phyloP scores from a whole-genome alignment of 2,113 vertebrate species.

The Sphaerodactylus townsendi region DNA sequence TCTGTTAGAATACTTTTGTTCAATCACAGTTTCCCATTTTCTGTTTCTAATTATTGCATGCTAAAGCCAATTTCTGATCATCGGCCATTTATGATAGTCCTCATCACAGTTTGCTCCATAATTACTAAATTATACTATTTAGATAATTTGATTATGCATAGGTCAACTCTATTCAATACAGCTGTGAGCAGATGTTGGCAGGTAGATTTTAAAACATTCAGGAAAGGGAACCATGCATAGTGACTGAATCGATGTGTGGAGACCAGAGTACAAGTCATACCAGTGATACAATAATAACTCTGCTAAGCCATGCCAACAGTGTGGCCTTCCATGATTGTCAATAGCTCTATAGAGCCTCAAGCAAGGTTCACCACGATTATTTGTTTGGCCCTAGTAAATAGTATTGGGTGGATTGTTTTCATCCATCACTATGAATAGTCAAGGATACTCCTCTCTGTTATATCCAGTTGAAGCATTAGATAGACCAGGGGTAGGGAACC shows the following conservation, averaged over 20 bases:
- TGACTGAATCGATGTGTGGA: not conserved
- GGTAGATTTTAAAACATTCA: not conserved
- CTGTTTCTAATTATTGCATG: conserved; percentile 9
- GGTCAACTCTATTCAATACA: not conserved
- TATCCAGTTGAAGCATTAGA: not conserved
- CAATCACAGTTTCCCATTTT: not conserved
- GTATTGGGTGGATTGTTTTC: no score
- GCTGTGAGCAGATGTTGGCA: no score
- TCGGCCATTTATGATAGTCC: not conserved
- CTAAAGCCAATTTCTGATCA: not conserved
- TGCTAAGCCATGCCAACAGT: not conserved
- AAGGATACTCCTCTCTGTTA: not conserved
- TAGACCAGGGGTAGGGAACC: no score
- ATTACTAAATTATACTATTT: not conserved
- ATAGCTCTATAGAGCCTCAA: not conserved
- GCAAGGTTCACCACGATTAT: no score
- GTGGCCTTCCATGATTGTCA: no score
- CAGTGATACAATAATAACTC: not conserved
- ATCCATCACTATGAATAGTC: no score
- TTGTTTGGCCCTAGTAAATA: no score
- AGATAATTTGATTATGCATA: not conserved
- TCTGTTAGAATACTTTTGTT: not conserved
- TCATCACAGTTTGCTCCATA: not conserved
- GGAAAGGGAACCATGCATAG: not conserved
- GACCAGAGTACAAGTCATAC: not conserved